These are phyloP conservation scores for Magallana angulata DNA, from an alignment of 1,140 invertebrate genomes.

Conservation along the genomic window DNA sequence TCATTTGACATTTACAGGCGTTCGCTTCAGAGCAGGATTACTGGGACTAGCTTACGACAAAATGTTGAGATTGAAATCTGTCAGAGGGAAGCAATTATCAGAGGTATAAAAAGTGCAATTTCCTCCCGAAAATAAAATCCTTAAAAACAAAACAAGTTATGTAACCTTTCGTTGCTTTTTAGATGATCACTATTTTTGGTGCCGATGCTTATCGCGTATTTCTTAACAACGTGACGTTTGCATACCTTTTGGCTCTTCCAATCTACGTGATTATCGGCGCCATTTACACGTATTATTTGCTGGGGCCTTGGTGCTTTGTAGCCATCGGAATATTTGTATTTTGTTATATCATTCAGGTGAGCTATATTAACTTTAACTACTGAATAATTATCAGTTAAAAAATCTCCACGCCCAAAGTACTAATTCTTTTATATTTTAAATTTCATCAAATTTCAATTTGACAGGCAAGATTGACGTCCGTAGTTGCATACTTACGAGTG, in stretches of 20 bases:
- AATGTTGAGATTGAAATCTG: conserved; percentile 47
- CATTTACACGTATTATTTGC: conserved; percentile 52
- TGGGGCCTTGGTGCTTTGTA: conserved; percentile 56
- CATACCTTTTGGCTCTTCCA: conserved; percentile 55
- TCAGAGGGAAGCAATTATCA: conserved; percentile 49
- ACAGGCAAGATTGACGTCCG: conserved; percentile 25
- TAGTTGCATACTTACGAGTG: conserved; percentile 30
- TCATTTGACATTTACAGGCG: conserved; percentile 37
- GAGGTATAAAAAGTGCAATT: conserved; percentile 45
- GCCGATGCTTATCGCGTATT: conserved; percentile 54
- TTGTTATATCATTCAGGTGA: conserved; percentile 59
- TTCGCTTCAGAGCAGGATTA: conserved; percentile 50
- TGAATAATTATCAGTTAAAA: not conserved
- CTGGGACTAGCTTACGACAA: conserved; percentile 57
- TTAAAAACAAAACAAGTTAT: too few relatives aligned
- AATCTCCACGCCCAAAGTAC: not conserved
- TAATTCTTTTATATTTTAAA: not conserved
- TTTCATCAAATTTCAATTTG: not conserved
- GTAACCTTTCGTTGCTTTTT: not conserved
- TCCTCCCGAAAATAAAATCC: too few relatives aligned
- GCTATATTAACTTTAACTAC: not conserved
- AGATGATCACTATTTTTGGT: conserved; percentile 58
- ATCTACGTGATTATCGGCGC: conserved; percentile 53
- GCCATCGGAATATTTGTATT: conserved; percentile 50
- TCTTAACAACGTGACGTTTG: conserved; percentile 52